phyloP scores from a whole-genome alignment of 2,888 invertebrate genomes.

The Xanthostigma xanthostigma region DNA sequence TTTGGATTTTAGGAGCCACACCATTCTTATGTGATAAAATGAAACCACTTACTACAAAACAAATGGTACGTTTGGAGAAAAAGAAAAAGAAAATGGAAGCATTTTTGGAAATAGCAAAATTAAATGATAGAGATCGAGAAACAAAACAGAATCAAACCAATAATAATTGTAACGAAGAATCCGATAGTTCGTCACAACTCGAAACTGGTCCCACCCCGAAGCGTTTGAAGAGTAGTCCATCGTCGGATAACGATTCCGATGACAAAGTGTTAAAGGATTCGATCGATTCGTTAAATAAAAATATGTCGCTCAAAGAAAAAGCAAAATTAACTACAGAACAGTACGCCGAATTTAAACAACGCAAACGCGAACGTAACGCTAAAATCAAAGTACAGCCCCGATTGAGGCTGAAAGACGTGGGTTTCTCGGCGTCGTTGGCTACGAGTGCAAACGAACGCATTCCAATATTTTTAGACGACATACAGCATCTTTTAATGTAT shows the following conservation, averaged over 20 bases:
- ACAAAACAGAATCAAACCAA: slow-evolving; percentile 15
- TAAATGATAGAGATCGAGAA: slow-evolving; percentile 42
- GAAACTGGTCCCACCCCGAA: slow-evolving; percentile 15
- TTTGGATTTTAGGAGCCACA: neutral
- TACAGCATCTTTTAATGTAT: slow-evolving; percentile 68
- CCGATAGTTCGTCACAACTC: slow-evolving; percentile 8
- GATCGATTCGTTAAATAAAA: neutral
- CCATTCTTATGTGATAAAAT: slow-evolving; percentile 17
- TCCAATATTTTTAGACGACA: slow-evolving; percentile 67
- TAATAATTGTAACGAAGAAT: slow-evolving; percentile 6
- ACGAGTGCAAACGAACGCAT: slow-evolving; percentile 40
- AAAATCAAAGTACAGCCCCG: slow-evolving; percentile 32
- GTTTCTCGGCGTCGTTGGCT: slow-evolving; percentile 46
- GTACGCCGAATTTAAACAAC: slow-evolving; percentile 33
- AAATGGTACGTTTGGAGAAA: slow-evolving; percentile 38
- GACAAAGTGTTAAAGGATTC: too few species aligned
- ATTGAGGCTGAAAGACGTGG: slow-evolving; percentile 47
- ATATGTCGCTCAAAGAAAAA: slow-evolving; percentile 17
- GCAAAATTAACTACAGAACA: slow-evolving; percentile 24
- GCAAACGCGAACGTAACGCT: slow-evolving; percentile 24
- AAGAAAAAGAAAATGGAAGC: slow-evolving; percentile 49
- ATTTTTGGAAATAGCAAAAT: slow-evolving; percentile 38
- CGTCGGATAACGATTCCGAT: too few species aligned
- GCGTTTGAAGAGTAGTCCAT: slow-evolving; percentile 6
- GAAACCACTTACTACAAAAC: slow-evolving; percentile 32